Evolutionary conservation across 2,888 invertebrate species (phyloP).

Genomic region (Molorchus minor): DNA sequence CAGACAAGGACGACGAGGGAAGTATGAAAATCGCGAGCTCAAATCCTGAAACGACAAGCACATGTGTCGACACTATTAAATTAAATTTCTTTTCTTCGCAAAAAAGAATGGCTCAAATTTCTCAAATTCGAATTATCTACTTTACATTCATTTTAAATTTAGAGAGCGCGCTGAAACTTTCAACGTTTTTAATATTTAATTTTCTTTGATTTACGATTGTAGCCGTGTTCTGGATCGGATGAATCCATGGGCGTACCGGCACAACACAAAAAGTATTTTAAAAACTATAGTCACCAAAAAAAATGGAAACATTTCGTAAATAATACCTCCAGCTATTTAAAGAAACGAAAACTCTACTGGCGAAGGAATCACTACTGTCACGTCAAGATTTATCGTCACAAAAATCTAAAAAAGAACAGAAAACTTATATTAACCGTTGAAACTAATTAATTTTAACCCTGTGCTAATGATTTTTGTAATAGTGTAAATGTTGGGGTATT

Average conservation of each 20-base stretch:
- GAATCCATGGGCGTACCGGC: slow-evolving; percentile 38
- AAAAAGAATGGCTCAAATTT: slow-evolving; percentile 63
- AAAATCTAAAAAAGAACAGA: too few species aligned
- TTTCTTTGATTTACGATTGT: slow-evolving; percentile 64
- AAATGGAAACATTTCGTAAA: too few species aligned
- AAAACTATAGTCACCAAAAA: too few species aligned
- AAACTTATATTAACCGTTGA: too few species aligned
- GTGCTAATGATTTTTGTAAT: too few species aligned
- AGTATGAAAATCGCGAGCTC: slow-evolving; percentile 57
- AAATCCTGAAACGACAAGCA: slow-evolving; percentile 63
- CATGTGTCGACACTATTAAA: slow-evolving; percentile 63
- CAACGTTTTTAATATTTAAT: slow-evolving; percentile 65
- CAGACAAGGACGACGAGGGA: slow-evolving; percentile 46
- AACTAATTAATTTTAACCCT: too few species aligned
- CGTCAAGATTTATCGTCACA: too few species aligned
- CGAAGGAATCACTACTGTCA: too few species aligned
- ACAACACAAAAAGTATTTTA: too few species aligned
- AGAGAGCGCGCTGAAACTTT: slow-evolving; percentile 61
- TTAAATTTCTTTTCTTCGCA: slow-evolving; percentile 62
- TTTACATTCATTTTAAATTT: slow-evolving; percentile 65
- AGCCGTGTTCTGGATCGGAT: slow-evolving; percentile 56
- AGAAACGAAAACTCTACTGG: too few species aligned
- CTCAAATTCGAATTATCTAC: slow-evolving; percentile 65
- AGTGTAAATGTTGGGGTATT: too few species aligned
- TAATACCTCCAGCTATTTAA: too few species aligned